Base-by-base conservation (phyloP, 2,888 invertebrate species). In the Pherbina coryleti region DNA sequence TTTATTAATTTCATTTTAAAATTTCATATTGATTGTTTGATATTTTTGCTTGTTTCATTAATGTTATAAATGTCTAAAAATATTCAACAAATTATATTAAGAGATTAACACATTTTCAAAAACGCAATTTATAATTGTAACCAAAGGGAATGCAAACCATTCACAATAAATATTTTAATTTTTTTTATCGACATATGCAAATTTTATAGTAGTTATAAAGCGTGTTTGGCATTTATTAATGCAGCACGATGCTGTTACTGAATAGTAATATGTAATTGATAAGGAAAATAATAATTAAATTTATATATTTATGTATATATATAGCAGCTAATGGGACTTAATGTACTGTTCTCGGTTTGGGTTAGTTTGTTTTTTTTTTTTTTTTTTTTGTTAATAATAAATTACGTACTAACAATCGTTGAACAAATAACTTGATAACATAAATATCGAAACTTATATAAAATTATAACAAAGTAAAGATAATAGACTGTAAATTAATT, bases 41-140 rank as follows among this genome's bases (percentile, higher is more conserved):
- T 19, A 44, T 44, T 67, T 25, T 67, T n/a, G 31, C n/a, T 37
- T n/a, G 34, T 19, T 34, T 2, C n/a, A n/a, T 31, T 70, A 34
- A 17, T n/a, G 11, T 34, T 8, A 37, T n/a, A 67, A 55, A 71
- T 55, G 11, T 71, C 71, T 71, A 71, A 71, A 71, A 71, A 53
- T 71, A 71, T 34, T 71, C 71, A 71, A 71, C 71, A 71, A 55
- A 71, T 71, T 34, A 55, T 53, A 28, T 28, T 28, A 70, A 28
- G 19, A n/a, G n/a, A 37, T 66, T 34, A 25, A 69, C 22, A 37
- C 25, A 51, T 49, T 70, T 70, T 51, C 7, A 28, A n/a, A 37
- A 53, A 55, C 9, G 31, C 31, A 71, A 71, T 71, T 71, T 71
- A 28, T 7, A 44, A 37, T 44, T 19, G 34, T 14, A 37, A 37